Evolutionary conservation across 2,113 vertebrate genomes (phyloP).

Genomic region (Oophaga pumilio): DNA sequence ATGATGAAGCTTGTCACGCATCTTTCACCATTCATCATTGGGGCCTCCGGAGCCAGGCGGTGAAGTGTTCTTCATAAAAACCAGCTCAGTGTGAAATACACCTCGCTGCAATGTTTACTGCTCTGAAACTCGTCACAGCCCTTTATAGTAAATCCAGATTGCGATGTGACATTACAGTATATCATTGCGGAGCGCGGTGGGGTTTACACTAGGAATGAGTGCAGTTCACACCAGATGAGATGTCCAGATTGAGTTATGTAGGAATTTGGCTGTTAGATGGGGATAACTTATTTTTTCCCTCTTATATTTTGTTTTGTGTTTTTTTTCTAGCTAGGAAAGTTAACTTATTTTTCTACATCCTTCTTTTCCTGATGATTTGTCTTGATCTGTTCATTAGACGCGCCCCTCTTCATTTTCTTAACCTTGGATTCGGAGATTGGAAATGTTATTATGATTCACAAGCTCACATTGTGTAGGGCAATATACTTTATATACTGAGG

Average conservation of each 20-base stretch:
- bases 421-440: conserved; percentile 41
- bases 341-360: conserved; percentile 67
- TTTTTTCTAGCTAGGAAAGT: conserved; percentile 82
- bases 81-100: conserved; percentile 99
- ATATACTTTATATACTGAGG: conserved; percentile 51
- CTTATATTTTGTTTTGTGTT: conserved; percentile 75
- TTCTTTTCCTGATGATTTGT: background rate
- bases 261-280: conserved; percentile 89
- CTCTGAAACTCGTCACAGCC: conserved; percentile 95
- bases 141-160: conserved; percentile 96
- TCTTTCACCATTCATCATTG: conserved; percentile 99
- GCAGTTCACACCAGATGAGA: conserved; percentile 91
- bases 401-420: conserved; percentile 32
- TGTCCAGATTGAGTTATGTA: conserved; percentile 94
- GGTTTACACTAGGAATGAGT: conserved; percentile 83
- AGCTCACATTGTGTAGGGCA: conserved; percentile 42
- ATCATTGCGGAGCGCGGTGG: conserved; percentile 86
- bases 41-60: conserved; percentile 88
- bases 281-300: conserved; percentile 73
- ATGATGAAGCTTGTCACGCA: conserved; percentile 99
- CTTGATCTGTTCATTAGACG: background rate
- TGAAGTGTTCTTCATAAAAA: conserved; percentile 99
- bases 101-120: conserved; percentile 98
- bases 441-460: conserved; percentile 45
- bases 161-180: conserved; percentile 97